Conservation (phyloP, 1,140 invertebrate genomes). For the Vollenhovia emeryi region DNA sequence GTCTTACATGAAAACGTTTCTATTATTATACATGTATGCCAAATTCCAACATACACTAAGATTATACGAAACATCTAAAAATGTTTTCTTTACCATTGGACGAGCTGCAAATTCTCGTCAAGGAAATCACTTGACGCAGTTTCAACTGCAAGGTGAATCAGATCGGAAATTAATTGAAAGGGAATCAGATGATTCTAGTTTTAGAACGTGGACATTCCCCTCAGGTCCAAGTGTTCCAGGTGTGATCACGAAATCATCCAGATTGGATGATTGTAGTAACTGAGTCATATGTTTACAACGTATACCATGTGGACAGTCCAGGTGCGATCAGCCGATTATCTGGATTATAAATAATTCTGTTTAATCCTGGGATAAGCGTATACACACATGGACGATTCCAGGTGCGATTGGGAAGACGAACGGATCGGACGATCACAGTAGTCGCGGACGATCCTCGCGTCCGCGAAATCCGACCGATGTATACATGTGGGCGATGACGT, state of each 20-base stretch:
- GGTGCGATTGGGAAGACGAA: background rate
- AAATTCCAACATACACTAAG: background rate
- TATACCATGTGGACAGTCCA: background rate
- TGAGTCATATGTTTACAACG: background rate
- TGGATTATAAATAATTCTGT: slow-evolving; percentile 11
- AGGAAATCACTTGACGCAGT: background rate
- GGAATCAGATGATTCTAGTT: slow-evolving; percentile 20
- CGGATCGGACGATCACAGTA: slow-evolving; percentile 33
- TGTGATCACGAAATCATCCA: slow-evolving; percentile 35
- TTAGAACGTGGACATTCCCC: slow-evolving; percentile 14
- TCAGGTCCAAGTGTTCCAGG: slow-evolving; percentile 14
- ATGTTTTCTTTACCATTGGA: background rate
- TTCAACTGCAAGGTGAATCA: background rate
- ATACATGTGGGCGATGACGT: slow-evolving; percentile 61
- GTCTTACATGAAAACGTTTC: background rate
- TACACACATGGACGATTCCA: background rate
- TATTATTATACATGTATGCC: background rate
- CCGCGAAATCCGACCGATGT: slow-evolving; percentile 41
- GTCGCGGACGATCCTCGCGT: slow-evolving; percentile 30
- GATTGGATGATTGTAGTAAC: slow-evolving; percentile 2
- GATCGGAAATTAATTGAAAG: background rate
- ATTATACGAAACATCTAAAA: background rate
- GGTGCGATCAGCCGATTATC: slow-evolving; percentile 30
- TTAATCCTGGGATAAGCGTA: slow-evolving; percentile 1
- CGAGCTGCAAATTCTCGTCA: background rate